Percentiles rank a stretch among this genome's conserved stretches.
phyloP scores from a whole-genome alignment of 1,140 invertebrate genomes.

The Elymnias hypermnestra region DNA sequence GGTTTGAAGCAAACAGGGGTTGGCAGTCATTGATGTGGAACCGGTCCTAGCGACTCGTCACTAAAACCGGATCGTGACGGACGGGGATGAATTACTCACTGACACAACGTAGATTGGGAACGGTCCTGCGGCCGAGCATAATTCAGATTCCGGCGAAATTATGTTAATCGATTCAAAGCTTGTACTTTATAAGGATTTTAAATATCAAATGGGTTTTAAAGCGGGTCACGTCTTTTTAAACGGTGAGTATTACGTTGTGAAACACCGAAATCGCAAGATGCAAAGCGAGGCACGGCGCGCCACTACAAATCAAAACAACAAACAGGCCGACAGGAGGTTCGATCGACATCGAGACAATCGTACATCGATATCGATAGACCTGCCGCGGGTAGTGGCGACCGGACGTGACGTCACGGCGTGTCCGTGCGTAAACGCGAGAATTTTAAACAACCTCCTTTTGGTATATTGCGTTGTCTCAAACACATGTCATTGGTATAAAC shows the following conservation, averaged over 20 bases:
- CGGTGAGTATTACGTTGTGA: slow-evolving; percentile 8
- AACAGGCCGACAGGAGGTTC: slow-evolving; percentile 62
- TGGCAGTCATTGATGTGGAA: slow-evolving; percentile 69
- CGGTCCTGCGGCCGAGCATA: slow-evolving; percentile 21
- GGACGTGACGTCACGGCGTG: slow-evolving; percentile 64
- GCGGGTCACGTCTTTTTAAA: not conserved
- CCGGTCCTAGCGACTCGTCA: slow-evolving; percentile 55
- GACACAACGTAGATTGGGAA: slow-evolving; percentile 12
- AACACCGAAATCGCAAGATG: slow-evolving; percentile 39
- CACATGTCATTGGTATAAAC: slow-evolving; percentile 59
- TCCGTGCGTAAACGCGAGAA: slow-evolving; percentile 64
- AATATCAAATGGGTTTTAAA: not conserved
- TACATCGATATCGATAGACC: slow-evolving; percentile 52
- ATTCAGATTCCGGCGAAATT: slow-evolving; percentile 21
- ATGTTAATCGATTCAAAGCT: slow-evolving; percentile 10
- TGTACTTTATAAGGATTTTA: slow-evolving; percentile 8
- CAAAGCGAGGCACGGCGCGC: slow-evolving; percentile 38
- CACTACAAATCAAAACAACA: slow-evolving; percentile 66
- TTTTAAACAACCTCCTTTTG: slow-evolving; percentile 69
- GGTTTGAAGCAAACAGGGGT: slow-evolving; percentile 49
- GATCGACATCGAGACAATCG: slow-evolving; percentile 58
- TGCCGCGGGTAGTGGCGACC: slow-evolving; percentile 35
- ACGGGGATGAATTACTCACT: slow-evolving; percentile 61
- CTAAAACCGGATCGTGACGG: slow-evolving; percentile 56
- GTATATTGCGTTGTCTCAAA: slow-evolving; percentile 53